Conservation (phyloP, 2,113 vertebrate species). For the Platysternon megacephalum region DNA sequence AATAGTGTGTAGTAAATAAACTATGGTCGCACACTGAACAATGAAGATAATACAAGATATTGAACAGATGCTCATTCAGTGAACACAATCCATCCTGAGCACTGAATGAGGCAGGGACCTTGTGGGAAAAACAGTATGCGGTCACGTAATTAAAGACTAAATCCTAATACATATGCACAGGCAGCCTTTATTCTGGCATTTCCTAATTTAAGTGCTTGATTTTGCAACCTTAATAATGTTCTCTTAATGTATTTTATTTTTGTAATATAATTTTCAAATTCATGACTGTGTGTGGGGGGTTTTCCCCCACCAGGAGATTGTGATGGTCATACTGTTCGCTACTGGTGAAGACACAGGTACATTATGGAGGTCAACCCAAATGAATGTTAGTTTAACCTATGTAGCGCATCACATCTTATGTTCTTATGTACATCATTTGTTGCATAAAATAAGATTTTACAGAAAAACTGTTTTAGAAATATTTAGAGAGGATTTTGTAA, state of each 20-base stretch:
- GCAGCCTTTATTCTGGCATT: neutral
- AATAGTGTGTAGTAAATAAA: neutral
- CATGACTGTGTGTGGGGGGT: neutral
- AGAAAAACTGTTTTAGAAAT: neutral
- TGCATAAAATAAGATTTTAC: neutral
- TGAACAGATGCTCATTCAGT: neutral
- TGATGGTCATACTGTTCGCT: neutral
- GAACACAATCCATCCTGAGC: neutral
- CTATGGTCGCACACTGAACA: neutral
- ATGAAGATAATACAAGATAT: neutral
- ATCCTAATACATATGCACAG: neutral
- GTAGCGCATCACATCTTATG: neutral
- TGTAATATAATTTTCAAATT: neutral
- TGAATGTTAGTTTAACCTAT: neutral
- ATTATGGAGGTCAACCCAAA: neutral
- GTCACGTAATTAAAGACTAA: neutral
- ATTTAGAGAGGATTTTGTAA: neutral
- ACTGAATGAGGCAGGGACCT: neutral
- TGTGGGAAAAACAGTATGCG: neutral
- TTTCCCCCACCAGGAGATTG: neutral
- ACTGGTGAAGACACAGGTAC: neutral
- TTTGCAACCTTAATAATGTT: neutral
- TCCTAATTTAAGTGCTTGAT: neutral
- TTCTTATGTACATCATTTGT: no score
- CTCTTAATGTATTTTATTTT: neutral